Base-by-base conservation (phyloP, 2,888 invertebrate genomes). In the Chloroclysta siterata region DNA sequence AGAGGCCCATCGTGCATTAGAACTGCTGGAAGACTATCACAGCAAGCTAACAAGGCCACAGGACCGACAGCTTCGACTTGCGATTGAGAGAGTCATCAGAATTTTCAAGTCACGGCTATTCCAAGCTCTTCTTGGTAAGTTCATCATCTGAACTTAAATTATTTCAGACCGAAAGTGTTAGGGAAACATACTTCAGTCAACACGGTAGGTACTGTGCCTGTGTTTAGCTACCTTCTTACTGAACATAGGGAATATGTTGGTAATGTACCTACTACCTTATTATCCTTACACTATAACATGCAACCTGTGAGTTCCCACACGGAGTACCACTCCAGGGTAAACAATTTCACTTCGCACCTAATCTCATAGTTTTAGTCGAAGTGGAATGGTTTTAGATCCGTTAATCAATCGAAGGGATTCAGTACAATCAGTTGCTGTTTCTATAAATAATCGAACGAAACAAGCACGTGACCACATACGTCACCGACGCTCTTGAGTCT, bases 51-150 rank as follows among this genome's bases (percentile, higher is more conserved):
- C 96, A 75, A 97, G 97, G 88, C 97, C 99, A 60, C 98, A 98
- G 87, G 99, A 99, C 92, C 96, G 98, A 83, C 98, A 99, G 85
- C 95, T 99, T 76, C 95, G 98, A 76, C 95, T 97, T 78, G 99
- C 99, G 75, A 99, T 99, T 87, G 99, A 99, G 93, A 95, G 99
- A 78, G 98, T 99, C 84, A 99, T 99, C 89, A 95, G 98, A 81
- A 98, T 99, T 92, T 99, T 99, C 94, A 99, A 99, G 93, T 99
- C 98, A 79, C 95, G 98, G 69, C 96, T 99, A 70, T 99, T 99
- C 93, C 99, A 99, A 93, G 99, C 99, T 73, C 94, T 99, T 76
- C 94, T 99, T 93, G 99, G 99, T 99, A 93, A 77, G 89, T 10
- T 10, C 78, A 41, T 53, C 11, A 28, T 61, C 14, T 28, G 5